A percentile compares a stretch with the other conserved stretches of the same genome.
These are phyloP conservation scores for Parnassius mnemosyne DNA, from an alignment of 2,888 invertebrate genomes.

Conservation along the genomic window DNA sequence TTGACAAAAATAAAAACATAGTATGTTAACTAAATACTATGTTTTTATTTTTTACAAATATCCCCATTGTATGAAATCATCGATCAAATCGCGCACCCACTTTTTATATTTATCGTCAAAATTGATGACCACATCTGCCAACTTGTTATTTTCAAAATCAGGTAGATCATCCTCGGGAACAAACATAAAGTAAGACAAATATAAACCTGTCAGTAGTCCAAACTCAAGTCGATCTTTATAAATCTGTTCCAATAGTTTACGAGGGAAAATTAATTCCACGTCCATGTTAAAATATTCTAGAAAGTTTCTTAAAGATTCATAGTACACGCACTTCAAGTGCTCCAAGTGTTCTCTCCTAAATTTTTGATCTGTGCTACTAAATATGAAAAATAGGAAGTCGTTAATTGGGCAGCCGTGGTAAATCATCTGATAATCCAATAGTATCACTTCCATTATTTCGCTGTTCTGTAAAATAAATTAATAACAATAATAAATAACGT, in stretches of 20 bases:
- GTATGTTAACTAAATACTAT: too few relatives aligned
- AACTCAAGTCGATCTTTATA: slow-evolving; percentile 44
- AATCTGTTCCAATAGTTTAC: slow-evolving; percentile 42
- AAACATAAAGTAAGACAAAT: slow-evolving; percentile 45
- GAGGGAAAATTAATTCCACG: slow-evolving; percentile 42
- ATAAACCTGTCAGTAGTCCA: slow-evolving; percentile 41
- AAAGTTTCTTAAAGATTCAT: slow-evolving; percentile 40
- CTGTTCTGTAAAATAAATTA: slow-evolving; percentile 37
- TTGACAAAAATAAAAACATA: too few relatives aligned
- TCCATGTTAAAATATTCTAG: slow-evolving; percentile 44
- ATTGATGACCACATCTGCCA: slow-evolving; percentile 31
- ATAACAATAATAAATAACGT: background rate
- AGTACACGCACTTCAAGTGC: slow-evolving; percentile 46
- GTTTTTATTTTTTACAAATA: slow-evolving; percentile 9
- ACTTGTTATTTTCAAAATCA: slow-evolving; percentile 33
- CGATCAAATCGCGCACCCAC: slow-evolving; percentile 40
- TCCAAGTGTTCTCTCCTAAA: slow-evolving; percentile 45
- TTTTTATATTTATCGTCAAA: slow-evolving; percentile 36
- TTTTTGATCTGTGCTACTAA: slow-evolving; percentile 41
- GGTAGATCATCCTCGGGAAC: slow-evolving; percentile 40
- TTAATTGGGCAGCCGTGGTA: slow-evolving; percentile 45
- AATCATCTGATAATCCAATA: slow-evolving; percentile 49
- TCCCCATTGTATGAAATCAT: slow-evolving; percentile 34
- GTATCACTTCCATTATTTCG: slow-evolving; percentile 34
- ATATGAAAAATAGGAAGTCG: slow-evolving; percentile 51